Evolutionary conservation across 1,140 invertebrate species (phyloP).

Genomic region (Tetraneura akinire): DNA sequence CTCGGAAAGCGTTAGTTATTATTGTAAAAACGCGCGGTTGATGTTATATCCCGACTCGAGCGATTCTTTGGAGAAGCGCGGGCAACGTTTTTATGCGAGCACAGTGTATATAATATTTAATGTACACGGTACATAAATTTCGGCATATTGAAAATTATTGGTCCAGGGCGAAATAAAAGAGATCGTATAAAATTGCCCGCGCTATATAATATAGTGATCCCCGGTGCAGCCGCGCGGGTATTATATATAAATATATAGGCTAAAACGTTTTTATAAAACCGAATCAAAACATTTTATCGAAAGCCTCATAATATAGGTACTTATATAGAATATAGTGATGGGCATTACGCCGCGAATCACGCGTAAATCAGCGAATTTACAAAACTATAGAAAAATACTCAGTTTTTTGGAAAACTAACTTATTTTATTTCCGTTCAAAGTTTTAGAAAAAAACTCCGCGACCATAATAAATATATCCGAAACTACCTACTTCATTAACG

Average conservation of each 20-base stretch:
- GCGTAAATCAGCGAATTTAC: neutral
- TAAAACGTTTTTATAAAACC: neutral
- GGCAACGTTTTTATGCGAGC: neutral
- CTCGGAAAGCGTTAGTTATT: constrained; percentile 13
- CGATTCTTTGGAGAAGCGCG: neutral
- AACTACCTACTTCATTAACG: no score
- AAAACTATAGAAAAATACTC: neutral
- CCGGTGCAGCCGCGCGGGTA: neutral
- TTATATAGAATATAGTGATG: constrained; percentile 1
- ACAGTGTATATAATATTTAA: neutral
- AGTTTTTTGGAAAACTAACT: neutral
- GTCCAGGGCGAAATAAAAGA: neutral
- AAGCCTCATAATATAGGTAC: no score
- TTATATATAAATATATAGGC: neutral
- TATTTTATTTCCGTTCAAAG: constrained; percentile 23
- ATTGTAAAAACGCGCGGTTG: no score
- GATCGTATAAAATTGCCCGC: neutral
- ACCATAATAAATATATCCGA: neutral
- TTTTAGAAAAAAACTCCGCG: no score
- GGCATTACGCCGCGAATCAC: no score
- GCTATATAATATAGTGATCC: neutral
- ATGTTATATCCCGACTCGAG: constrained; percentile 10
- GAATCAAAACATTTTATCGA: neutral
- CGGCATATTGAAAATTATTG: constrained; percentile 37
- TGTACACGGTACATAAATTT: neutral